Evolutionary conservation across 37 sponge, comb jelly and placozoan species (phyloP).

Genomic region (Halichondria panicea): DNA sequence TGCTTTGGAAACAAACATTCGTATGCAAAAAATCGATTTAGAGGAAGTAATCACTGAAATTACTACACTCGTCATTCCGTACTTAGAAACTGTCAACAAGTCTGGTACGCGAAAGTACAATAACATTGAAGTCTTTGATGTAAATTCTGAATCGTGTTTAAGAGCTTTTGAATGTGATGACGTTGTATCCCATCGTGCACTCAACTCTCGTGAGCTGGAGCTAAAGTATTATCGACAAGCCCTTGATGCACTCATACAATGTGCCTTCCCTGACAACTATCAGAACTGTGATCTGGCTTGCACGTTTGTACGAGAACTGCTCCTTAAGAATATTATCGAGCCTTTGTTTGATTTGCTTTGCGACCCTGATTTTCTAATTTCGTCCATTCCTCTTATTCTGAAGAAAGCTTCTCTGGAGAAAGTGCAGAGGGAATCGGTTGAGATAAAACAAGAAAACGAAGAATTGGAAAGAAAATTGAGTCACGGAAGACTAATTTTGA

Average conservation of each 20-base stretch:
- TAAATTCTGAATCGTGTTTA: slow-evolving; percentile 31
- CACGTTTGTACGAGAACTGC: slow-evolving; percentile 66
- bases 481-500: slow-evolving; percentile 11
- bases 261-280: slow-evolving; percentile 51
- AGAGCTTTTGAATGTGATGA: slow-evolving; percentile 48
- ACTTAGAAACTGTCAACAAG: slow-evolving; percentile 59
- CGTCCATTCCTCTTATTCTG: slow-evolving; percentile 46
- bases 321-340: slow-evolving; percentile 34
- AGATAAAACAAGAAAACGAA: slow-evolving; percentile 60
- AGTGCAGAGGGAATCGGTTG: slow-evolving; percentile 15
- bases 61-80: slow-evolving; percentile 38
- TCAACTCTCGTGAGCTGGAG: slow-evolving; percentile 34
- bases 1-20: slow-evolving; percentile 41
- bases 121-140: slow-evolving; percentile 39
- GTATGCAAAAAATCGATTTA: slow-evolving; percentile 40
- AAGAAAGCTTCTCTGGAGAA: slow-evolving; percentile 52
- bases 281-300: slow-evolving; percentile 38
- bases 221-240: slow-evolving; percentile 30
- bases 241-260: slow-evolving; percentile 52
- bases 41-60: slow-evolving; percentile 40
- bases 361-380: slow-evolving; percentile 64
- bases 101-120: slow-evolving; percentile 21
- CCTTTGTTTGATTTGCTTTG: slow-evolving; percentile 55
- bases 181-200: slow-evolving; percentile 37
- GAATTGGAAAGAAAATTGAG: slow-evolving; percentile 16